These are phyloP conservation scores for Catocala sponsa DNA, from an alignment of 2,888 invertebrate genomes.

Conservation along the genomic window DNA sequence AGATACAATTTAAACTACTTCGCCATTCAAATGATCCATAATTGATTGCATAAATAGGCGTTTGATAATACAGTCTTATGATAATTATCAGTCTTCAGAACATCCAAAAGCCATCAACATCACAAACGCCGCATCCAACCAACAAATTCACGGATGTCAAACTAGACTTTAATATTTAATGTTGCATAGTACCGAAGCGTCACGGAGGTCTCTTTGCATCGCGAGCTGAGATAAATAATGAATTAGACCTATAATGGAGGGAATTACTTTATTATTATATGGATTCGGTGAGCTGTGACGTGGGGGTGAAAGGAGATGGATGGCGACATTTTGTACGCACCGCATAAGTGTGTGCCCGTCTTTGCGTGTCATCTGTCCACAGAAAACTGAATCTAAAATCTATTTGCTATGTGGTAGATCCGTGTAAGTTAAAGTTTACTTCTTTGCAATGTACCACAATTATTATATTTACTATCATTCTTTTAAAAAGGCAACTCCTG, in stretches of 20 bases:
- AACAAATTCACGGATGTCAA: slow-evolving; percentile 42
- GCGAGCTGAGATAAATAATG: slow-evolving; percentile 43
- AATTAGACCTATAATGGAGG: slow-evolving; percentile 32
- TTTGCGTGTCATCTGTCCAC: too few relatives aligned
- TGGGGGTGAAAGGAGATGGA: neutral
- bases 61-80: too few relatives aligned
- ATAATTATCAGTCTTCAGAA: neutral
- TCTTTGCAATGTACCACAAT: too few relatives aligned
- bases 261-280: slow-evolving; percentile 33
- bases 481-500: too few relatives aligned
- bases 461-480: too few relatives aligned
- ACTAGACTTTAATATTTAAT: slow-evolving; percentile 53
- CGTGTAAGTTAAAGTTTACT: too few relatives aligned
- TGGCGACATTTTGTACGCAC: neutral
- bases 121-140: slow-evolving; percentile 15
- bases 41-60: too few relatives aligned
- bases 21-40: too few relatives aligned
- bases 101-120: neutral
- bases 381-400: too few relatives aligned
- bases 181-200: slow-evolving; percentile 36
- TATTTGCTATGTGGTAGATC: too few relatives aligned
- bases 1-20: too few relatives aligned
- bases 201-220: slow-evolving; percentile 16
- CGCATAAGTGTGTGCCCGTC: too few relatives aligned
- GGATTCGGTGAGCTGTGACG: neutral